Evolutionary conservation across 2,113 vertebrate species (phyloP).

Genomic region (Colius striatus): DNA sequence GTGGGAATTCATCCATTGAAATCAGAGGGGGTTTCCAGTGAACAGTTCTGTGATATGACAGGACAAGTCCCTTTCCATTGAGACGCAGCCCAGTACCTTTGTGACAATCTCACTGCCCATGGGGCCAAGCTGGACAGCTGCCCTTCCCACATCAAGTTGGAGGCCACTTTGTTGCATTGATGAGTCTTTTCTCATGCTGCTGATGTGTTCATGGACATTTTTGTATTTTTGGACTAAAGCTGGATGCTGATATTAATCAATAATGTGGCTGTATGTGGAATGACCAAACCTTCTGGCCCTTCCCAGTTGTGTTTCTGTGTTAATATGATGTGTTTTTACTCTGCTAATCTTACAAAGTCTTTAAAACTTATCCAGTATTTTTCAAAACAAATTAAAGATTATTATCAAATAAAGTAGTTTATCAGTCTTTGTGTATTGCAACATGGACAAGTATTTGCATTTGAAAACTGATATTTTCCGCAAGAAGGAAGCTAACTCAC

Average conservation of each 20-base stretch:
- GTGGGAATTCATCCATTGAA: not conserved
- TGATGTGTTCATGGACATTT: not conserved
- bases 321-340: not conserved
- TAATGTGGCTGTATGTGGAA: not conserved
- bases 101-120: not conserved
- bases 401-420: not conserved
- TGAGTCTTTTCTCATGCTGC: not conserved
- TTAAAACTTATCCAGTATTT: not conserved
- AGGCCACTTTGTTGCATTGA: not conserved
- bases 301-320: not conserved
- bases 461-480: not conserved
- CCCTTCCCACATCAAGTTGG: not conserved
- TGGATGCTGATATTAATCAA: not conserved
- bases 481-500: not conserved
- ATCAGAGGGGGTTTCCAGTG: not conserved
- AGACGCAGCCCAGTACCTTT: not conserved
- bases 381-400: not conserved
- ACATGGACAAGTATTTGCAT: not conserved
- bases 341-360: not conserved
- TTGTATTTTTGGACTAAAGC: not conserved
- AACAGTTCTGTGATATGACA: fast-evolving
- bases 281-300: not conserved
- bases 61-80: fast-evolving
- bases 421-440: not conserved
- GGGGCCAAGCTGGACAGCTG: not conserved